Evolutionary conservation across 2,797 vertebrate genomes (phyloP).

Genomic region (Falco rusticolus): DNA sequence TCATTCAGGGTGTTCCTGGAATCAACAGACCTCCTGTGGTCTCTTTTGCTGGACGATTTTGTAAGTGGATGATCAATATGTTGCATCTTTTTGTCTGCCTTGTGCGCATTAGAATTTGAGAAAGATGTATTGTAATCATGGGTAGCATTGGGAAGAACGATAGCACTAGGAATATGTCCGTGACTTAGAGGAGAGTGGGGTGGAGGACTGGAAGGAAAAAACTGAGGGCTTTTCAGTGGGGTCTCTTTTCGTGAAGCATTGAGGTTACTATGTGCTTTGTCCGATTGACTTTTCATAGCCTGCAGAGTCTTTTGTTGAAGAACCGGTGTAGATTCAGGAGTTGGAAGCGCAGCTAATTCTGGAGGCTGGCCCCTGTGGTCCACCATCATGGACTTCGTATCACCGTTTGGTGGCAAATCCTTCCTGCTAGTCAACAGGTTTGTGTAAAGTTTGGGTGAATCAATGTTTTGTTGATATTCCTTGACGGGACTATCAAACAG

Average conservation of each 20-base stretch:
- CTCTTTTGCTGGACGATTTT: constrained; percentile 87
- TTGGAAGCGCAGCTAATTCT: constrained; percentile 93
- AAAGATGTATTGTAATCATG: constrained; percentile 89
- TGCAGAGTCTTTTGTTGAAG: constrained; percentile 95
- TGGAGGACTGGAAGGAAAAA: constrained; percentile 89
- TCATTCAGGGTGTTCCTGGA: constrained; percentile 97
- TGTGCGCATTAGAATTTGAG: constrained; percentile 86
- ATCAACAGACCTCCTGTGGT: constrained; percentile 93
- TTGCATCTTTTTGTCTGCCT: constrained; percentile 88
- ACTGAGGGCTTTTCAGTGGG: constrained; percentile 88
- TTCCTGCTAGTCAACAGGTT: constrained; percentile 91
- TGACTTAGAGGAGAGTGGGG: constrained; percentile 89
- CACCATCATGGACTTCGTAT: constrained; percentile 91
- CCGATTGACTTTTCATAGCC: constrained; percentile 92
- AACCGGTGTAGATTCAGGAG: constrained; percentile 95
- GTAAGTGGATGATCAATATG: constrained; percentile 83
- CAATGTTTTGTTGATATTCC: constrained; percentile 93
- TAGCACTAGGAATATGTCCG: constrained; percentile 94
- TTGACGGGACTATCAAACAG: constrained; percentile 97
- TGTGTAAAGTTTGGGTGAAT: constrained; percentile 94
- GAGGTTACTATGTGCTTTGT: constrained; percentile 85
- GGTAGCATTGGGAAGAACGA: constrained; percentile 96
- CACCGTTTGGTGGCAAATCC: constrained; percentile 84
- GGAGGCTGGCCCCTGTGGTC: constrained; percentile 91
- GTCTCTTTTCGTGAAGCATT: constrained; percentile 87